Evolutionary conservation across 2,888 invertebrate genomes (phyloP), one percentile per base, ranked within the genome.

Genomic region (Drosophila buzzatii): DNA sequence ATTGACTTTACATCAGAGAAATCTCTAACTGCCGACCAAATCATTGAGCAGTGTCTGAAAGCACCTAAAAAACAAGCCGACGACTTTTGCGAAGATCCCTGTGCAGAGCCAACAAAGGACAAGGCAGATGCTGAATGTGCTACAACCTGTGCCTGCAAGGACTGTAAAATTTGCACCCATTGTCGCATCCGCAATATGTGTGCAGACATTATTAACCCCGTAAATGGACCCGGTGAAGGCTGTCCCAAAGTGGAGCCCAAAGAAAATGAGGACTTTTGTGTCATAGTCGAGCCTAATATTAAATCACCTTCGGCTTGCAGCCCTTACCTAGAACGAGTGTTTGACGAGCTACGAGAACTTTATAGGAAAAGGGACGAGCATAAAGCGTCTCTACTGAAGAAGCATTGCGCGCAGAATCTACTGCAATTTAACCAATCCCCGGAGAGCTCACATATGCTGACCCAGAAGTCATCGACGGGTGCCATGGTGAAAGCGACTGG

Each of bases 141-240:
- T 0, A 35, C 42, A 16, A 79, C 73, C 0, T 92, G 92, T 49
- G 78, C 85, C 4, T 92, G 92, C 42, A 83, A 72, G 2, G 12
- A n/a, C 14, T 79, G 70, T 4, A 91, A 86, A 41, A 20, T 75
- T 0, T 92, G 92, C 39, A 82, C 89, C 3, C 82, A 90, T 69
- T 92, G 92, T 47, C 88, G 91, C 35, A 89, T 92, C 23, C 80
- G 89, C 0, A 85, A 78, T 31, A 70, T 91, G 1, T 92, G 92
- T 52, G 76, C 76, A 0, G 83, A 90, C n/a, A 74, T 91, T 7
- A 73, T 59, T 62, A 71, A 66, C 49, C 42, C 16, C 3, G 35
- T 18, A 0, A 6, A 3, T 3, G 37, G 9, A n/a, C 0, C 8
- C 10, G 0, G 66, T 72, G 0, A 4, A 1, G 14, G 12, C 7